Evolutionary conservation across 2,888 invertebrate genomes (phyloP), one percentile per base, ranked within the genome.

Genomic region (Lithophane semibrunnea): DNA sequence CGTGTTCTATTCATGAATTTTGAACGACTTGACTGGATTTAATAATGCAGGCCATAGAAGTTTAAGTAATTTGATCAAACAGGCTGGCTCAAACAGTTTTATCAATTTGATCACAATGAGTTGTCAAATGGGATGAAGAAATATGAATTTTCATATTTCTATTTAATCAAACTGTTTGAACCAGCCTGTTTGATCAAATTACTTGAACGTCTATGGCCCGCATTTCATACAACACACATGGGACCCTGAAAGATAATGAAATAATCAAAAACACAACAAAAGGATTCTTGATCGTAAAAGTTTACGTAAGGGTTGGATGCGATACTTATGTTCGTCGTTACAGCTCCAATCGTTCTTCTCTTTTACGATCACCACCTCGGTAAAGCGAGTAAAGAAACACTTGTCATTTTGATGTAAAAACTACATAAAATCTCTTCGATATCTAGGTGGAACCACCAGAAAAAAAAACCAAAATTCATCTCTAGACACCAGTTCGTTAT

Each of bases 1-100:
- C 42, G n/a, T 79, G n/a, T 71, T 72, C 44, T 64, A 44, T 79
- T 72, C 56, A 61, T 47, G 54, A 74, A 49, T 74, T 63, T 52
- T 54, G 13, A 56, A 56, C 29, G n/a, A 49, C 8, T 5, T 18
- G 13, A 42, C n/a, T 78, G 8, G 12, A 71, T 71, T 56, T 44
- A 9, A 21, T 37, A 37, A 37, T 37, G 37, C 37, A 5, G 5
- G 37, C 37, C 37, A 37, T 37, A 5, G 37, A 37, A 3, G 37
- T 37, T 37, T 0, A 37, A 37, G 4, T 37, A 37, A 37, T 37
- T 37, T 37, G 37, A 37, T 37, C 5, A 5, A 37, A 37, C 37
- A 37, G 37, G 37, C 37, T 37, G 37, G 37, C 5, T 37, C 37
- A 37, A 5, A 37, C 37, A 37, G 37, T 37, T 37, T 37, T 37